Base-by-base conservation (phyloP, 1,140 invertebrate species). In the Triops longicaudatus region DNA sequence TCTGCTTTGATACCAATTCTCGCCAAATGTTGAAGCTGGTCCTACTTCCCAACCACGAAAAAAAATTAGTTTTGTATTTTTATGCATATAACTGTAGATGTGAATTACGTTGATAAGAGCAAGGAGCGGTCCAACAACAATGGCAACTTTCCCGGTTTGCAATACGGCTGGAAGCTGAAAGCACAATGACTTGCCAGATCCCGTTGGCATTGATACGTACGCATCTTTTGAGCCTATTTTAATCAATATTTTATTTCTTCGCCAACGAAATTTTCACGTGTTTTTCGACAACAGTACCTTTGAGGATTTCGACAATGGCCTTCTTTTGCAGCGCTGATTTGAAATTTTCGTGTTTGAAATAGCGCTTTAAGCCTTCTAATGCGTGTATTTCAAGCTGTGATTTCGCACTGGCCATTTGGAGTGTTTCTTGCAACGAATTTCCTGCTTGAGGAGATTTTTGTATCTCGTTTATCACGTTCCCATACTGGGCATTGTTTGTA, bases 161-260 rank as follows among this genome's bases (percentile, higher is more conserved):
- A 89, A 81, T 7, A 90, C 84, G 22, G 89, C 89, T 73, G 91
- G 91, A 17, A 92, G 82, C 82, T 92, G 91, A 81, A 88, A 92
- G 80, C 90, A 90, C 26, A 92, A 83, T 10, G 90, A 91, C 82
- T 92, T 92, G 44, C 91, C 91, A 27, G 86, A 85, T 31, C 91
- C 91, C 26, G 91, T 92, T 22, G 91, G 91, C 90, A 92, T 91
- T 12, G 87, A 90, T 12, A 92, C 84, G 82, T 88, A 92, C 0
- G 90, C 87, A 87, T 92, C 90, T 73, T 84, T 77, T 27, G 84
- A 81, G 26, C 87, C 89, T 90, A 83, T 82, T 80, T 79, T 74
- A 74, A 79, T 74, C 77, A 78, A 73, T 26, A 71, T 76, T 28
- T 1, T 9, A 76, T 6, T 50, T 37, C 2, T 37, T 7, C 2